These are phyloP conservation scores for Parapsyche elsis DNA, from an alignment of 1,140 invertebrate genomes.

Conservation along the genomic window DNA sequence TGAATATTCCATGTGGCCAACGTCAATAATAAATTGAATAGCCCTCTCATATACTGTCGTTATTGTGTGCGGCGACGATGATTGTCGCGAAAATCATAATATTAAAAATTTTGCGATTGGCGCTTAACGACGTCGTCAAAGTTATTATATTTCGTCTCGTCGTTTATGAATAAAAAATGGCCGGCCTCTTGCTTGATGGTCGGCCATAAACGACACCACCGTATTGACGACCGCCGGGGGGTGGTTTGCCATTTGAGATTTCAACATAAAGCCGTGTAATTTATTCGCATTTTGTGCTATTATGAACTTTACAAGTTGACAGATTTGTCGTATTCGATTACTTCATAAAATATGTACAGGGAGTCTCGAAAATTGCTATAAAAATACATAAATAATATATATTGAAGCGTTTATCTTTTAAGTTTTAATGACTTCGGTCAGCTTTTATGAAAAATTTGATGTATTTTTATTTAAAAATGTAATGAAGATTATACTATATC, in stretches of 20 bases:
- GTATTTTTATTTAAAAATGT: too few relatives aligned
- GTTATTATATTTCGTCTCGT: conserved; percentile 32
- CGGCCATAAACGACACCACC: background rate
- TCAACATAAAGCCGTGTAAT: conserved; percentile 6
- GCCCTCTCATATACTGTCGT: too few relatives aligned
- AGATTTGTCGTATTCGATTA: conserved; percentile 10
- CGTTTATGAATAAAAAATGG: conserved; percentile 37
- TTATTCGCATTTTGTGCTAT: conserved; percentile 36
- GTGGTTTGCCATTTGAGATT: too few relatives aligned
- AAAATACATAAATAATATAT: too few relatives aligned
- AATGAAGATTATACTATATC: too few relatives aligned
- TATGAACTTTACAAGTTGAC: conserved; percentile 31
- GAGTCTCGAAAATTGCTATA: too few relatives aligned
- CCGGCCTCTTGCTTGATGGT: conserved; percentile 5
- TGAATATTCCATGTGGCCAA: background rate
- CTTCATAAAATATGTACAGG: background rate
- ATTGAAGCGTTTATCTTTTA: too few relatives aligned
- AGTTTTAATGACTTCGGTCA: too few relatives aligned
- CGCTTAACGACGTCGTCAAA: conserved; percentile 11
- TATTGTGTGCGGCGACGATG: background rate
- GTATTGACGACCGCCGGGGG: background rate
- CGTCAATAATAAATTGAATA: too few relatives aligned
- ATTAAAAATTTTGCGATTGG: conserved; percentile 22
- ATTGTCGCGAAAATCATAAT: background rate
- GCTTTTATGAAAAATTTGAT: too few relatives aligned